Base-by-base conservation (phyloP, 2,888 invertebrate genomes). In the Oscheius sp. region DNA sequence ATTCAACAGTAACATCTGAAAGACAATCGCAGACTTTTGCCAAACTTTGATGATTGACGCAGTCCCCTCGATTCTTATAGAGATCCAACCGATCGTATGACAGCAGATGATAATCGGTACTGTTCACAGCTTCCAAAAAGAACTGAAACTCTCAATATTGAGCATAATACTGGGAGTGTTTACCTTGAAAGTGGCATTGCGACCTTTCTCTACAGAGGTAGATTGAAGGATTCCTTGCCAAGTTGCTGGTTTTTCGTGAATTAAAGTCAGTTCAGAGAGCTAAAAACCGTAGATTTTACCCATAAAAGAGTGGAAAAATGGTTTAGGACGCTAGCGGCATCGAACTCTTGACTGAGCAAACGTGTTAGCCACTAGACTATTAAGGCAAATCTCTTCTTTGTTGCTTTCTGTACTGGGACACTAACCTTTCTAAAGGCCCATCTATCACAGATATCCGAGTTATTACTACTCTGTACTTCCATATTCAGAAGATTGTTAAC, bases 61-160 rank as follows among this genome's bases (percentile, higher is more conserved):
- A 68, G 37, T 68, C 55, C 0, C 68, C 68, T 32, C 29, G 51
- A 3, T 1, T 35, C 9, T 55, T 55, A 37, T 68, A 68, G 13
- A 29, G 55, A 53, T 68, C 68, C 55, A 68, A 53, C 35, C 68
- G 1, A 35, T 68, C 55, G 11, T 51, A n/a, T 1, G 68, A 53
- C 2, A 68, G 7, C 21, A 55, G 55, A 2, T 0, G 3, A 42
- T 42, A 42, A 7, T 42, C 42, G 42, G 42, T 42, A 42, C 42
- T 3, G 7, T 42, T 42, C 4, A 42, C 9, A 2, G 63, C 48
- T 29, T 63, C 63, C 50, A 63, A 47, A 7, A 48, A 21, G 48
- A 48, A 48, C n/a, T 63, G 29, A 10, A n/a, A 7, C 47, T 63
- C 29, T n/a, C 48, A 47, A 2, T n/a, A 13, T 21, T 29, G 48